Percentiles rank a stretch among this genome's conserved stretches.
These are phyloP conservation scores for Palythoa caribaeorum DNA, from an alignment of 92 coral and sea anemone genomes.

Conservation along the genomic window DNA sequence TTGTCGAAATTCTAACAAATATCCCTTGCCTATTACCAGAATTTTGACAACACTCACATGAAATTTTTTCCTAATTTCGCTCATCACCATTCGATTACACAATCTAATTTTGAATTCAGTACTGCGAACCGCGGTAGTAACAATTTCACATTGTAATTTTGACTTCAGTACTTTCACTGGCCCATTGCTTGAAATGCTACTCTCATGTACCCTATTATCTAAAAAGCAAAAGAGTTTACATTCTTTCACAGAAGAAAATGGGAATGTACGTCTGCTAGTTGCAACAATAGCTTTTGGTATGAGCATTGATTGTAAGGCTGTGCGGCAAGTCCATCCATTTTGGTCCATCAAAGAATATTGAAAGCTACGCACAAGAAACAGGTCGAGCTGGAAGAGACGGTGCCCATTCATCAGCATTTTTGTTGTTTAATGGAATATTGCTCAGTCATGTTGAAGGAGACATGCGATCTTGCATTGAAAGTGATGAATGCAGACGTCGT, in stretches of 20 bases:
- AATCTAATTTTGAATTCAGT: no score
- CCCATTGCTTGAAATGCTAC: constrained; percentile 58
- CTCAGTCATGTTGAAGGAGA: constrained; percentile 67
- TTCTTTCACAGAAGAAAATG: background rate
- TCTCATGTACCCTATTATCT: constrained; percentile 66
- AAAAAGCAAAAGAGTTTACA: constrained; percentile 45
- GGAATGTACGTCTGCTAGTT: constrained; percentile 51
- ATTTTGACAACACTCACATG: no score
- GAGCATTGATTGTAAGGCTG: constrained; percentile 71
- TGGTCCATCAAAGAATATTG: constrained; percentile 74
- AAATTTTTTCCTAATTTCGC: no score
- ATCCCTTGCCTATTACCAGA: no score
- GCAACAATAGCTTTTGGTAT: constrained; percentile 76
- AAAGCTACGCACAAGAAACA: constrained; percentile 67
- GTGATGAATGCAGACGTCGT: constrained; percentile 47
- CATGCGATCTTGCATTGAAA: constrained; percentile 38
- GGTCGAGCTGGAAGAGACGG: constrained; percentile 80
- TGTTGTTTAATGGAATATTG: constrained; percentile 65
- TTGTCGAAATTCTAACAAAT: no score
- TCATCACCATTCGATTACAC: no score
- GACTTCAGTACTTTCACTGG: no score
- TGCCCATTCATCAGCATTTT: constrained; percentile 49
- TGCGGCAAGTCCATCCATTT: constrained; percentile 63
- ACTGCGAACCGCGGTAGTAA: no score
- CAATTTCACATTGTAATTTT: no score